Evolutionary conservation across 2,113 vertebrate genomes (phyloP).

Genomic region (Dipodomys spectabilis): DNA sequence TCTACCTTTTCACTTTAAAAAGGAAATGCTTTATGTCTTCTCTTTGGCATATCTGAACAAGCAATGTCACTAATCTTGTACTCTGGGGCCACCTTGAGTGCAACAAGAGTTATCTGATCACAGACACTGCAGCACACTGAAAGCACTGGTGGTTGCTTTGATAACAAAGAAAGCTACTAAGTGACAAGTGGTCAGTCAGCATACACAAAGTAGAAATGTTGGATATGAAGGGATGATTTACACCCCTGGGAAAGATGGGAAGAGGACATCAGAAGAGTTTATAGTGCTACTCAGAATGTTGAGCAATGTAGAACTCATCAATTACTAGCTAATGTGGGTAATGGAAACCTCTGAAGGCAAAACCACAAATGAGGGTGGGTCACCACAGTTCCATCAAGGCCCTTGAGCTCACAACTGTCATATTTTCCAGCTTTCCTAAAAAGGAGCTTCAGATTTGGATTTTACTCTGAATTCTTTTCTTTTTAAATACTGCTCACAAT

Average conservation of each 20-base stretch:
- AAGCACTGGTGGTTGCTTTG: not conserved
- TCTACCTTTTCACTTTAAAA: not conserved
- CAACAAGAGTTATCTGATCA: not conserved
- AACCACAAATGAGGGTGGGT: not conserved
- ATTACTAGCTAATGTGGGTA: not conserved
- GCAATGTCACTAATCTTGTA: not conserved
- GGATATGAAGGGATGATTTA: not conserved
- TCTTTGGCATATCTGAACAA: not conserved
- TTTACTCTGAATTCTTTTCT: slow-evolving; percentile 34
- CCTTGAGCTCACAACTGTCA: not conserved
- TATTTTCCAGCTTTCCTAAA: slow-evolving; percentile 26
- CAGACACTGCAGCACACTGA: not conserved
- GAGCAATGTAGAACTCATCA: not conserved
- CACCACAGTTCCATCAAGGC: not conserved
- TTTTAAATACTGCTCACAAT: slow-evolving; percentile 2
- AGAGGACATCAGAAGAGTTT: not conserved
- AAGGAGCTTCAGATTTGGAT: not conserved
- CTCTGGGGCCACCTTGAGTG: not conserved
- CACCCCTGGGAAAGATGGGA: not conserved
- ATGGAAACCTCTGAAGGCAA: not conserved
- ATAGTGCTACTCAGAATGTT: not conserved
- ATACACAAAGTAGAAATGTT: not conserved
- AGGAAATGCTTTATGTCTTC: not conserved
- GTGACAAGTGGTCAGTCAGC: not conserved
- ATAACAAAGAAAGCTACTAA: not conserved